phyloP scores from a whole-genome alignment of 2,888 invertebrate genomes.

The Lottia scabra region DNA sequence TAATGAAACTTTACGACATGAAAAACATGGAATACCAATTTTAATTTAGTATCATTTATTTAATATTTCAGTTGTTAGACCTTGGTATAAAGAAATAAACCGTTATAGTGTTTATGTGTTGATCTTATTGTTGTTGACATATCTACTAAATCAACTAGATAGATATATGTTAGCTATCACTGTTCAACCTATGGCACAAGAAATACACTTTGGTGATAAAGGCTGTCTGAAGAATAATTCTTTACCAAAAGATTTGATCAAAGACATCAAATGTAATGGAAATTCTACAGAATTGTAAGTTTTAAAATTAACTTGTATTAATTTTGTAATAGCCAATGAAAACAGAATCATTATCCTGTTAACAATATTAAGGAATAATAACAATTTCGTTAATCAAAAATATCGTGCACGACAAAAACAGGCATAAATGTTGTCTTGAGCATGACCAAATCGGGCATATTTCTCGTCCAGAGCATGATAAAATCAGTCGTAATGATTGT shows the following conservation, averaged over 20 bases:
- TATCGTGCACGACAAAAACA: too few relatives aligned
- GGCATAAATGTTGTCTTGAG: too few relatives aligned
- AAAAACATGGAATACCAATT: too few relatives aligned
- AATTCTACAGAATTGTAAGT: conserved; percentile 28
- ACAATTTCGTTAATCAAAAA: too few relatives aligned
- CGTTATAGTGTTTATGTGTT: conserved; percentile 60
- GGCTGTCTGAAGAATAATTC: conserved; percentile 55
- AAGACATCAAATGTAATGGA: conserved; percentile 39
- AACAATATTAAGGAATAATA: too few relatives aligned
- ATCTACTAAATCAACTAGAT: conserved; percentile 65
- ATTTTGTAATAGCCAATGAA: too few relatives aligned
- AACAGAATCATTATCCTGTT: too few relatives aligned
- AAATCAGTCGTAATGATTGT: too few relatives aligned
- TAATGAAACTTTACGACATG: too few relatives aligned
- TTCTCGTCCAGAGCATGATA: too few relatives aligned
- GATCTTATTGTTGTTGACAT: conserved; percentile 57
- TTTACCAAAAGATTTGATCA: conserved; percentile 31
- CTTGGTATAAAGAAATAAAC: conserved; percentile 27
- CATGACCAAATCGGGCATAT: too few relatives aligned
- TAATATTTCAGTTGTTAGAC: not conserved
- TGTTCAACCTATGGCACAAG: conserved; percentile 61
- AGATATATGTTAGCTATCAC: conserved; percentile 63
- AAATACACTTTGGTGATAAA: conserved; percentile 62
- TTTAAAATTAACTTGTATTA: not conserved
- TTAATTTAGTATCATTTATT: too few relatives aligned